Base-by-base conservation (phyloP, 64 coral and sea anemone species). In the Orbicella faveolata region DNA sequence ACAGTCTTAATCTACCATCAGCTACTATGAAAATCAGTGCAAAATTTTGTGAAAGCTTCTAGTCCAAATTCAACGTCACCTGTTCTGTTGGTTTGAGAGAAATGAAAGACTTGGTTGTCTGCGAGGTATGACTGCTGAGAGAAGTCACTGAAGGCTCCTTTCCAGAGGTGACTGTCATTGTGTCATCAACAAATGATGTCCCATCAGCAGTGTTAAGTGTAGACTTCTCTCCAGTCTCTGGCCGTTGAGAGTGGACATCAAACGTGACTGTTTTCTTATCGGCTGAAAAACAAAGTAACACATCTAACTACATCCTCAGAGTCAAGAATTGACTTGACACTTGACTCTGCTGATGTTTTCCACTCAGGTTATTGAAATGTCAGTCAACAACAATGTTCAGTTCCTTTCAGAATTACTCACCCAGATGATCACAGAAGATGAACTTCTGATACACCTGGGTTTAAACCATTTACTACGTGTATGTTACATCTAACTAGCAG, bases 201-300 rank as follows among this genome's bases (percentile, higher is more conserved):
- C 30, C 79, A 36, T 81, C 79, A 1, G 16, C 62, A 13, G 34
- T 67, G 36, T 20, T 0, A 44, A 33, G 61, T 41, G 61, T 67
- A 6, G 82, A 69, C 19, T 1, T 51, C 21, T 6, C 65, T 4
- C 18, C 82, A 15, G 37, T 72, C 41, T 70, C 36, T 72, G 82
- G 63, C 23, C 82, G 67, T 30, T 36, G 64, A 52, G 63, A 18
- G 34, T 72, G 20, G 23, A 85, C 36, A 23, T 85, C 41, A 85
- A 85, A 85, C 34, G 82, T 52, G 63, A 85, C 82, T 21, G 35
- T 72, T 52, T 85, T 85, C 21, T 14, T 85, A 36, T 85, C 82
- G 53, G 48, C 82, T 85, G 36, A 26, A 53, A 85, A 70, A 21
- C 77, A 79, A n/a, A 30, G 52, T 23, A 23, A 51, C 15, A 52